Conservation (phyloP, 2,113 vertebrate genomes). For the Chaenocephalus aceratus region DNA sequence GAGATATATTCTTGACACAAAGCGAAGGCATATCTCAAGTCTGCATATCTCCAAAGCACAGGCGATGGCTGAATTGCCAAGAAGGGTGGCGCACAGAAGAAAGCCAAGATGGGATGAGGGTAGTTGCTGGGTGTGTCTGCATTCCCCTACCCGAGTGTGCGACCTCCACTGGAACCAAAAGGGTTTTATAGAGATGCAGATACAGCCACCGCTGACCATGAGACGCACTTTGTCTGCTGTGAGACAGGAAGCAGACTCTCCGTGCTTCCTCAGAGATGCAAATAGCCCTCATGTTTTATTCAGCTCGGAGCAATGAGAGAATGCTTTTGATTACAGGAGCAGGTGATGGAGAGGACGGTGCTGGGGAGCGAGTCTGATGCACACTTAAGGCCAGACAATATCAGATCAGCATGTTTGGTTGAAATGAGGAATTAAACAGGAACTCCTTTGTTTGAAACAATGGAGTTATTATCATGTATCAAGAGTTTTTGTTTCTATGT, state of each 20-base stretch:
- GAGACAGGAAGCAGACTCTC: constrained; percentile 35
- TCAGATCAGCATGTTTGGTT: constrained; percentile 12
- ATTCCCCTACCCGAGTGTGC: constrained; percentile 38
- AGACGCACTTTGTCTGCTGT: constrained; percentile 25
- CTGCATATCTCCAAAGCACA: constrained; percentile 56
- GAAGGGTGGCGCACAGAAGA: constrained; percentile 19
- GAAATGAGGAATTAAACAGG: constrained; percentile 3
- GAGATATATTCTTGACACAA: constrained; percentile 26
- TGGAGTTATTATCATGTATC: background rate
- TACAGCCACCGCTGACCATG: constrained; percentile 36
- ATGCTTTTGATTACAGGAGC: constrained; percentile 51
- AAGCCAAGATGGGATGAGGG: constrained; percentile 28
- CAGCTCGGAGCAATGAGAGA: constrained; percentile 56
- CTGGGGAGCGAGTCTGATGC: constrained; percentile 25
- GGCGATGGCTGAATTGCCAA: constrained; percentile 41
- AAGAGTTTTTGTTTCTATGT: background rate
- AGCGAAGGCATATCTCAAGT: constrained; percentile 18
- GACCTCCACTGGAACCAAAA: constrained; percentile 48
- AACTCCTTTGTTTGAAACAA: background rate
- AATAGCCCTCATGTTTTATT: constrained; percentile 68
- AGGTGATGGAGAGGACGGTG: constrained; percentile 31
- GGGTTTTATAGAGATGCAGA: constrained; percentile 56
- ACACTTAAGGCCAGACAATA: constrained; percentile 19
- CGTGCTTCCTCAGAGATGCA: constrained; percentile 38
- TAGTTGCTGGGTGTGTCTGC: constrained; percentile 36